Evolutionary conservation across 2,888 invertebrate genomes (phyloP).

Genomic region (Chrysotoxum bicinctum): DNA sequence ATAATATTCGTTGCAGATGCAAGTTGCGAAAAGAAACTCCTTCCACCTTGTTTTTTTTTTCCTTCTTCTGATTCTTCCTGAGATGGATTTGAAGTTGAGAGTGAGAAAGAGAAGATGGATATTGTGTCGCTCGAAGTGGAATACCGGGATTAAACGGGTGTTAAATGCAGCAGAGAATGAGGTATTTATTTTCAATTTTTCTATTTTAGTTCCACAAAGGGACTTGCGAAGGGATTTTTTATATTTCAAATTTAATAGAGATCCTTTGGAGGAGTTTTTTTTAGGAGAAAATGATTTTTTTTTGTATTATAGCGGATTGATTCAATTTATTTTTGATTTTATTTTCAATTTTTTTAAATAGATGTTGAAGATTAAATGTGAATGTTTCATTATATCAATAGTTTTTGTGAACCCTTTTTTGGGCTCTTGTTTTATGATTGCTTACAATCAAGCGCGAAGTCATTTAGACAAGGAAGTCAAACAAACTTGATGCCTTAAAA

Average conservation of each 20-base stretch:
- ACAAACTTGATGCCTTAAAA: too few species aligned
- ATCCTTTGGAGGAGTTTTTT: background rate
- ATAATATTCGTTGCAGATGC: conserved; percentile 53
- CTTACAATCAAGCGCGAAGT: too few species aligned
- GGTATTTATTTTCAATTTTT: conserved; percentile 66
- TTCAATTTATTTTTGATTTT: conserved; percentile 8
- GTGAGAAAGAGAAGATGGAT: conserved; percentile 30
- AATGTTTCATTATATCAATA: too few species aligned
- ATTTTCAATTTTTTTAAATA: background rate
- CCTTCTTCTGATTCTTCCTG: background rate
- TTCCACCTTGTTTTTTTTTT: background rate
- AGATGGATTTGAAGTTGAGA: conserved; percentile 26
- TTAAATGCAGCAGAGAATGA: conserved; percentile 65
- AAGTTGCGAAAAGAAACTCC: conserved; percentile 25
- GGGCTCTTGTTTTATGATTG: too few species aligned
- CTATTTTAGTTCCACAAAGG: conserved; percentile 20
- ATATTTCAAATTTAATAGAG: conserved; percentile 23
- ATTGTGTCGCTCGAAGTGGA: conserved; percentile 59
- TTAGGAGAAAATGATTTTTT: background rate
- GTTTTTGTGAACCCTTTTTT: too few species aligned
- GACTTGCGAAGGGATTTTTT: conserved; percentile 2
- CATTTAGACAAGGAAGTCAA: too few species aligned
- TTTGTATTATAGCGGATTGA: conserved; percentile 10
- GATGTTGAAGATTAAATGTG: background rate
- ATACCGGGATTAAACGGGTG: conserved; percentile 65